phyloP scores from a whole-genome alignment of 2,797 vertebrate genomes.

The Tragopan temminckii region DNA sequence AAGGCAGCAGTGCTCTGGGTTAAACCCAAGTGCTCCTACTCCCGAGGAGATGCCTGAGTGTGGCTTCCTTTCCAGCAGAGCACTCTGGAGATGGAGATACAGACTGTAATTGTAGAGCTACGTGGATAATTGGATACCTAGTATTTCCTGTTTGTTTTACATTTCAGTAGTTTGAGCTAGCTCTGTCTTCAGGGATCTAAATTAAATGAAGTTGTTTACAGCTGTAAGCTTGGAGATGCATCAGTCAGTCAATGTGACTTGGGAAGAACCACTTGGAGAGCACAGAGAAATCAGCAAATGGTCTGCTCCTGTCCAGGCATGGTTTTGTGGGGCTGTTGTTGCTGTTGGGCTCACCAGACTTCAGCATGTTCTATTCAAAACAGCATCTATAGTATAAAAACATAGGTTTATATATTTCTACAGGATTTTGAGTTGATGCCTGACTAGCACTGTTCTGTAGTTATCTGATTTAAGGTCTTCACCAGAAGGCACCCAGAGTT shows the following conservation, averaged over 20 bases:
- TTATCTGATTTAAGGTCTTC: neutral
- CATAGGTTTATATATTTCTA: neutral
- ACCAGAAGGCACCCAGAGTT: neutral
- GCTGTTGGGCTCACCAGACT: neutral
- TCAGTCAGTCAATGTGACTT: neutral
- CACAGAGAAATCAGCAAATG: neutral
- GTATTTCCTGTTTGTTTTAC: slow-evolving; percentile 21
- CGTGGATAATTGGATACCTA: neutral
- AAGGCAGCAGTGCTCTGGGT: neutral
- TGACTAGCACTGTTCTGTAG: neutral
- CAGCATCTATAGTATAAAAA: rapidly evolving
- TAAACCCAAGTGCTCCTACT: neutral
- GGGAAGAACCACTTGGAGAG: neutral
- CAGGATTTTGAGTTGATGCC: neutral
- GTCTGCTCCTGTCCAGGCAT: neutral
- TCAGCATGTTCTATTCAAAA: neutral
- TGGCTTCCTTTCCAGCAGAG: neutral
- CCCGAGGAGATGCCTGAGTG: neutral
- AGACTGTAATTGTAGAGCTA: neutral
- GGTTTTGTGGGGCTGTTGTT: neutral
- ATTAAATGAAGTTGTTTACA: slow-evolving; percentile 33
- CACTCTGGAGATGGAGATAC: no score
- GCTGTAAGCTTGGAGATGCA: neutral
- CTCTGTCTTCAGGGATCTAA: slow-evolving; percentile 22
- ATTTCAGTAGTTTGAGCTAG: neutral